Evolutionary conservation across 2,113 vertebrate genomes (phyloP), one percentile per base, ranked within the genome.

Genomic region (Macrotis lagotis): DNA sequence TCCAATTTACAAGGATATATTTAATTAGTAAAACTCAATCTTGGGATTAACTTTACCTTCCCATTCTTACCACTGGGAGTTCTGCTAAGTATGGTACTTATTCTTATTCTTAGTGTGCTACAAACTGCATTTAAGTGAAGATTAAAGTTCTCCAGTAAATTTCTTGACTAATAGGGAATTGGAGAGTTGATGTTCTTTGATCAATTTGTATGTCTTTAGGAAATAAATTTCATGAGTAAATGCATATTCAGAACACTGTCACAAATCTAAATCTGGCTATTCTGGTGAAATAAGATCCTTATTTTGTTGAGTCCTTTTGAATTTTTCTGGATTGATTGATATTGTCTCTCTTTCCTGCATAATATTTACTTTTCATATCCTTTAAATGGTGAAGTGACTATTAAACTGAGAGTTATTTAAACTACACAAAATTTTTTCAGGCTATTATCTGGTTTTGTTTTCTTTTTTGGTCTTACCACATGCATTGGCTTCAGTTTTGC

Each of bases 101-200:
- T 53, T 92, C 44, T 28, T 95, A n/a, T 53, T 92, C 44, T 28
- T 95, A n/a, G 37, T 92, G 90, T 74, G 25, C 22, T 50, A 6
- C 16, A 7, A 48, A 50, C 47, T 95, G 37, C 91, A 28, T 92
- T 90, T 92, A 52, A 88, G 47, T 66, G 89, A 91, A 49, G 9
- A 14, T 50, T 25, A n/a, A 49, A 91, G 52, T 50, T 91, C 66
- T 37, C 48, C 3, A 0, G 47, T n/a, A 25, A 49, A 91, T 47
- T 28, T 48, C 52, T 22, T 83, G 25, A 37, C 0, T n/a, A 51
- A 37, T 25, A 51, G 89, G 92, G 89, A 52, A 83, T 44, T 22
- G 19, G 66, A 83, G n/a, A 44, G 59, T 6, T 16, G 52, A 51
- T 51, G 25, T 51, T 28, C 22, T n/a, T 37, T 66, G 92, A 51